phyloP scores from a whole-genome alignment of 2,888 invertebrate genomes.

The Mesoligia furuncula region DNA sequence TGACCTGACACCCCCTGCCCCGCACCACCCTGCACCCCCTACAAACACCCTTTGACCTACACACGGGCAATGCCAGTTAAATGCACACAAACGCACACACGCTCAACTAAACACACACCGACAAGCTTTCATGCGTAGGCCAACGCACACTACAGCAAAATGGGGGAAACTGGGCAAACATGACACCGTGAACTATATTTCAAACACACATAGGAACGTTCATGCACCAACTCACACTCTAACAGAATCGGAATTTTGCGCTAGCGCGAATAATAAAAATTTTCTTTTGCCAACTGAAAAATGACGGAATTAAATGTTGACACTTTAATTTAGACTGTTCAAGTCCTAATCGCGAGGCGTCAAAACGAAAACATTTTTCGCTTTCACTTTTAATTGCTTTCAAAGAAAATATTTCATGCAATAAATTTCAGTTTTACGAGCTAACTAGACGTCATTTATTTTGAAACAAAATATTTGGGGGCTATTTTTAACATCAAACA shows the following conservation, averaged over 20 bases:
- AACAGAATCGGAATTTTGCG: conserved; percentile 58
- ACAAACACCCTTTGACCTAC: conserved; percentile 74
- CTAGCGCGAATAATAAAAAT: conserved; percentile 61
- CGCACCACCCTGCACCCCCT: conserved; percentile 63
- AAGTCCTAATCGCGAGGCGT: conserved; percentile 50
- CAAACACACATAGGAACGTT: conserved; percentile 60
- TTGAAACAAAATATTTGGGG: conserved; percentile 26
- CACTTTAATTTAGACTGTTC: conserved; percentile 59
- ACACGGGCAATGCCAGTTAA: conserved; percentile 68
- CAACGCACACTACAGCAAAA: conserved; percentile 63
- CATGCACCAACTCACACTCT: conserved; percentile 58
- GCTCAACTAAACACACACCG: conserved; percentile 53
- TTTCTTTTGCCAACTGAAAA: conserved; percentile 68
- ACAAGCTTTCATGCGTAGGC: conserved; percentile 47
- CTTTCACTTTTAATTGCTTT: conserved; percentile 62
- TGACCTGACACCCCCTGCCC: conserved; percentile 78
- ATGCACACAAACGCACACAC: conserved; percentile 64
- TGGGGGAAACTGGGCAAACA: conserved; percentile 70
- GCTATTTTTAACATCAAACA: conserved; percentile 36
- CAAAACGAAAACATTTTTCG: conserved; percentile 55
- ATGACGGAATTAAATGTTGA: conserved; percentile 57
- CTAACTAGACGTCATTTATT: conserved; percentile 46
- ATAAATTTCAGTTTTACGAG: conserved; percentile 54
- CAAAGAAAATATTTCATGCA: conserved; percentile 49
- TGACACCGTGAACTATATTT: conserved; percentile 74